Evolutionary conservation across 2,888 invertebrate species (phyloP), one percentile per base, ranked within the genome.

Genomic region (Lithophane socia): DNA sequence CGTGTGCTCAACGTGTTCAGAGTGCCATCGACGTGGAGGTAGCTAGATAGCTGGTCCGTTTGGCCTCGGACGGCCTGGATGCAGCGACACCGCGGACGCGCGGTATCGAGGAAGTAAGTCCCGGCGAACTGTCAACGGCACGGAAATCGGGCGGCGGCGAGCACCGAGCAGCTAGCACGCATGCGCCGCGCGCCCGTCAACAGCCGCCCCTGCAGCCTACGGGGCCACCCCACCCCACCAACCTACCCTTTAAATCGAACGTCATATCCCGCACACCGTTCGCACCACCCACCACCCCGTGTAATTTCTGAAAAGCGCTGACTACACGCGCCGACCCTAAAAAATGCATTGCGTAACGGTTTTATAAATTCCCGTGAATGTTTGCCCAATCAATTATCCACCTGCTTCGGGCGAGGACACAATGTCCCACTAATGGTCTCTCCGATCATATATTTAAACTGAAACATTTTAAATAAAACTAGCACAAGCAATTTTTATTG

Each of bases 121-220:
- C 95, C 94, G 95, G 96, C 95, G 97, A 97, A 97, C 97, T 97
- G 97, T 97, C 97, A 97, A 96, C 97, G 97, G 96, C 95, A 96
- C 97, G 97, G 97, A 97, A 96, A 96, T 94, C 96, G 97, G 97
- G 97, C 97, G 95, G 95, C 94, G 95, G 94, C 91, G 91, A 93
- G 93, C 91, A 90, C 90, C 88, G 87, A 93, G 92, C 82, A 85
- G 87, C 91, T 88, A 92, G 88, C 86, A 94, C 97, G 97, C 97
- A 95, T 90, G 97, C 97, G 97, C 94, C 95, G 90, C 93, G 94
- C 96, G 97, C 97, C 97, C 97, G 96, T 96, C 95, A 96, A 96
- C 96, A 96, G 96, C 96, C 95, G 94, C 87, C 95, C 95, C 94
- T 94, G 95, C 95, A 93, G 91, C 93, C 93, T 91, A 91, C 91